Base-by-base conservation (phyloP, 2,888 invertebrate genomes). In the Pediacus dermestoides region DNA sequence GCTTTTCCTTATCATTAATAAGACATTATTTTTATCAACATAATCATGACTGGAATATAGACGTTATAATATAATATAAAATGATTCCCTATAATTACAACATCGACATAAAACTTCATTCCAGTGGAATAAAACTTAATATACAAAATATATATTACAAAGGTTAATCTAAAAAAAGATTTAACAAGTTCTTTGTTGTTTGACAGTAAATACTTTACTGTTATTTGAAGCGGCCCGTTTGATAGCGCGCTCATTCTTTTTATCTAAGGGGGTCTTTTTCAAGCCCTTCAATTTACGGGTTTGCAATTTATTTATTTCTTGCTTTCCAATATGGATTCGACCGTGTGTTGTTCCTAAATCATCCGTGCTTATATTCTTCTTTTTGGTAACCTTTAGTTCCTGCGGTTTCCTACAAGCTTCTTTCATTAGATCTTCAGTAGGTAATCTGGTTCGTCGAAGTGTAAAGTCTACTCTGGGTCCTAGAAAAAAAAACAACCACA, bases 281-380 rank as follows among this genome's bases (percentile, higher is more conserved):
- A 93, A 71, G 22, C 89, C 93, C 69, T 91, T 92, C 80, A 92
- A 85, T 68, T 91, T 92, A 43, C 92, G 79, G 2, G 91, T 92
- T 66, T 95, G 94, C 46, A 96, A 71, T 50, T 80, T 83, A 34
- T 78, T 74, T 16, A 95, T 76, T 57, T 91, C 82, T 63, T 97
- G 97, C 56, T 82, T 83, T 50, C 89, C 88, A 74, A 99, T 80
- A 70, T 99, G 99, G 39, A 99, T 82, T 34, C 93, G 83, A 25
- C 94, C 97, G 60, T 89, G 76, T 56, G 84, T 89, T 4, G 86
- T 86, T 36, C 96, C 97, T 60, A 99, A 82, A 2, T 77, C 80
- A 73, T 97, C 92, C 34, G 78, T 78, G 1, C 83, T 80, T 39
- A 95, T 78, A 65, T 99, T 99, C 78, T 97, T 97, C 74, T 87